Percentiles rank a stretch among this genome's conserved stretches.
Conservation (phyloP, 2,888 invertebrate genomes). For the Anorthoa munda region DNA sequence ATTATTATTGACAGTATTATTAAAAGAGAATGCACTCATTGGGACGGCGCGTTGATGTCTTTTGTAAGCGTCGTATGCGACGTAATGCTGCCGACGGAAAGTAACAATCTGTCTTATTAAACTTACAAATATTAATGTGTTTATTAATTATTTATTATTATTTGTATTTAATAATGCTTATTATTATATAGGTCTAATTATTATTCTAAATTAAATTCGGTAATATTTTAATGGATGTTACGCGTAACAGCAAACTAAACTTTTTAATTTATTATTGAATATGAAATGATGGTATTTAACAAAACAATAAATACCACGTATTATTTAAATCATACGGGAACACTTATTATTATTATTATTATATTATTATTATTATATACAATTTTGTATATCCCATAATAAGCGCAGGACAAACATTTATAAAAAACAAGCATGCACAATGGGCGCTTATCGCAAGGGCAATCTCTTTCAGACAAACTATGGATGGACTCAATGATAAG, state of each 20-base stretch:
- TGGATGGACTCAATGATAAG: too few species aligned
- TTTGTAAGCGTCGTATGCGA: slow-evolving; percentile 66
- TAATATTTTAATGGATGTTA: too few species aligned
- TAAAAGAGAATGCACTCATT: background rate
- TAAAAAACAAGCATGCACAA: too few species aligned
- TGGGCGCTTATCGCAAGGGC: too few species aligned
- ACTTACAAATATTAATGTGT: background rate
- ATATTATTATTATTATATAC: too few species aligned
- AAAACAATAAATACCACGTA: too few species aligned
- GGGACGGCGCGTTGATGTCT: slow-evolving; percentile 81
- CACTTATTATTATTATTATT: too few species aligned
- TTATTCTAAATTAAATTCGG: background rate
- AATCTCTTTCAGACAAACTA: too few species aligned
- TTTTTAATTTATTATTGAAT: background rate
- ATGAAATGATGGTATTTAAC: too few species aligned
- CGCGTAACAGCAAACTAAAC: background rate
- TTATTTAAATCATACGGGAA: too few species aligned
- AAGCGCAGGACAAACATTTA: too few species aligned
- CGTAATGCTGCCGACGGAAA: slow-evolving; percentile 44
- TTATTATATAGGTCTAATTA: background rate
- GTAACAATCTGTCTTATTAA: background rate
- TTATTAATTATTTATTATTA: background rate
- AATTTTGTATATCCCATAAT: too few species aligned
- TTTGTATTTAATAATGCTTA: background rate
- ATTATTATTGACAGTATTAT: background rate